Base-by-base conservation (phyloP, 2,888 invertebrate species). In the Drosophila diplacantha region DNA sequence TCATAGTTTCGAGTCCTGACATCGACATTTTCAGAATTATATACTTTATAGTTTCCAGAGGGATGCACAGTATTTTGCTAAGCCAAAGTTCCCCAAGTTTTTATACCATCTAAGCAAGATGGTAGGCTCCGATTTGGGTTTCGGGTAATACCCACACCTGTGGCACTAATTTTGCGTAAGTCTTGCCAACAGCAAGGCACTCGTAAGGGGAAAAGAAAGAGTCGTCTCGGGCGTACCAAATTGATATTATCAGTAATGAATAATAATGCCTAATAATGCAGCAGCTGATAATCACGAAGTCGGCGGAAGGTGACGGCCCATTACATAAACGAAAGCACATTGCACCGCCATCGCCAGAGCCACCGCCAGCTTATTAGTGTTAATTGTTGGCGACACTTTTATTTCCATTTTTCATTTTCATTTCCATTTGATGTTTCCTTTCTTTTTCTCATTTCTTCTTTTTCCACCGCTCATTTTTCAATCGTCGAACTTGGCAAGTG, bases 301-400 rank as follows among this genome's bases (percentile, higher is more conserved):
- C 38, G 50, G 24, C 38, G 39, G 59, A 59, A 49, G 38, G 38
- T 49, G 67, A 53, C 32, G 66, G 68, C 71, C 74, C 76, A 81
- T 77, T 77, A 77, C 77, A 77, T 77, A 67, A 67, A 67, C 61
- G 67, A 43, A 50, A 51, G 53, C 67, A 61, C 67, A 66, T 66
- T 66, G 67, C 66, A 66, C 60, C 64, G 56, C 52, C 70, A 29
- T 38, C 53, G 9, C 16, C 32, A 66, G 54, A 55, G 55, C 58
- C 62, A 60, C 3, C 43, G 20, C 41, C 32, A 67, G 63, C 58
- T 73, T 75, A 81, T 77, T 77, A 75, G 55, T 63, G 69, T 66
- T 81, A 80, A 81, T 81, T 81, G 77, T 59, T 77, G 73, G 71
- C 66, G 77, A 76, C 76, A 79, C 49, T 63, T 69, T 72, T 64